Conservation (phyloP, 2,888 invertebrate genomes). For the Drosophila formosana region DNA sequence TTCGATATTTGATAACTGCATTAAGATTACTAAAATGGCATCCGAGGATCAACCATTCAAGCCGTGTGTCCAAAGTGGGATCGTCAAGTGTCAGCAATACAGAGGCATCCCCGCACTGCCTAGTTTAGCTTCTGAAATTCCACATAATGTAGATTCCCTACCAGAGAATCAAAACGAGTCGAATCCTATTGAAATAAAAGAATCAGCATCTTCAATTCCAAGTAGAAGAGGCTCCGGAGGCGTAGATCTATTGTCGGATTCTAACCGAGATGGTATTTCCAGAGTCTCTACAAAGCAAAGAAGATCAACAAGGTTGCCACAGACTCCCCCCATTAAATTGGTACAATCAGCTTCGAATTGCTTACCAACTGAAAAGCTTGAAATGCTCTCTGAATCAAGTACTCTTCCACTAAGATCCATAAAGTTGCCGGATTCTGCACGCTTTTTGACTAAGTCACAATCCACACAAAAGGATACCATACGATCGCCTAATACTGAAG, state of each 20-base stretch:
- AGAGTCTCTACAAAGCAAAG: constrained; percentile 8
- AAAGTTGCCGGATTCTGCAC: background rate
- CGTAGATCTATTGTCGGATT: background rate
- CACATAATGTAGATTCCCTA: background rate
- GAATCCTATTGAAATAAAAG: background rate
- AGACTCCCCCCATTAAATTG: background rate
- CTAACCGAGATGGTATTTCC: constrained; percentile 3
- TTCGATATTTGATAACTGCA: constrained; percentile 47
- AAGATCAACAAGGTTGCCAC: background rate
- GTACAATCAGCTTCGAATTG: too few relatives aligned
- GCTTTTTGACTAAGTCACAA: background rate
- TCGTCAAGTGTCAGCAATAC: constrained; percentile 33
- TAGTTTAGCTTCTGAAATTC: background rate
- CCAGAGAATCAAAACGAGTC: background rate
- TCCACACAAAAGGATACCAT: background rate
- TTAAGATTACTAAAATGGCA: constrained; percentile 61
- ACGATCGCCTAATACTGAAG: background rate
- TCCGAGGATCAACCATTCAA: constrained; percentile 43
- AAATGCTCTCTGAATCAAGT: background rate
- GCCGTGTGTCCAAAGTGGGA: constrained; percentile 33
- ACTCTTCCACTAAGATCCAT: background rate
- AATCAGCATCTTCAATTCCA: background rate
- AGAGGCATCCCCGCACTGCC: constrained; percentile 25
- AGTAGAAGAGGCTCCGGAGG: background rate
- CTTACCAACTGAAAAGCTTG: background rate